Evolutionary conservation across 2,888 invertebrate species (phyloP).

Genomic region (Thelaira solivaga): DNA sequence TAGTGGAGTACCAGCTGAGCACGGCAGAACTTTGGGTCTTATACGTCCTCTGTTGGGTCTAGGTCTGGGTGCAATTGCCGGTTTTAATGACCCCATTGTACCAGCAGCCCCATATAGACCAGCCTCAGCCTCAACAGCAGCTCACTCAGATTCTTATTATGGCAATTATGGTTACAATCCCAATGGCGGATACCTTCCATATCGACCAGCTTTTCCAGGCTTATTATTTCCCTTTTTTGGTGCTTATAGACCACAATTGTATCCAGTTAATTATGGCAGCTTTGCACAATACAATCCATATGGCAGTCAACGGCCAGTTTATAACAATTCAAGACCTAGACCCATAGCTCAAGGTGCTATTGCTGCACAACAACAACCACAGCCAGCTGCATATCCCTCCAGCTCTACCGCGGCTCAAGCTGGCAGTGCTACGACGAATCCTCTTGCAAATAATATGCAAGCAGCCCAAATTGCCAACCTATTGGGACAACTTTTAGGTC

Average conservation of each 20-base stretch:
- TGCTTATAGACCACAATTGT: constrained; percentile 30
- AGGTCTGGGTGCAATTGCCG: constrained; percentile 16
- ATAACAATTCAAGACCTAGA: not conserved
- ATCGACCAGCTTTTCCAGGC: not conserved
- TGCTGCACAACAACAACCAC: not conserved
- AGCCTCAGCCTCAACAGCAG: not conserved
- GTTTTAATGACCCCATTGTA: constrained; percentile 26
- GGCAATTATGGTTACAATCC: constrained; percentile 29
- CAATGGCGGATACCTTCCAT: constrained; percentile 35
- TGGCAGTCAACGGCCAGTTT: constrained; percentile 2
- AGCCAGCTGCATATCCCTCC: not conserved
- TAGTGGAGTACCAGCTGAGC: constrained; percentile 22
- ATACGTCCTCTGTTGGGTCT: constrained; percentile 42
- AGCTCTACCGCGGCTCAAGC: not conserved
- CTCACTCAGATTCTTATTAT: constrained; percentile 48
- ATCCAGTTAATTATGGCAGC: constrained; percentile 6
- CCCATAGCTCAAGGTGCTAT: not conserved
- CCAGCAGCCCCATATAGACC: constrained; percentile 7
- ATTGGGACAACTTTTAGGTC: constrained; percentile 70
- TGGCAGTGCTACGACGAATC: not conserved
- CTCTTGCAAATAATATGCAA: constrained; percentile 40
- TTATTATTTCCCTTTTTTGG: not conserved
- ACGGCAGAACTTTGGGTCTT: constrained; percentile 57
- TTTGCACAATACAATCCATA: constrained; percentile 15
- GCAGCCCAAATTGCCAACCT: constrained; percentile 70